Percentiles rank a stretch among this genome's conserved stretches.
Evolutionary conservation across 2,888 invertebrate genomes (phyloP).

Genomic region (Paralinhomoeus sp.): DNA sequence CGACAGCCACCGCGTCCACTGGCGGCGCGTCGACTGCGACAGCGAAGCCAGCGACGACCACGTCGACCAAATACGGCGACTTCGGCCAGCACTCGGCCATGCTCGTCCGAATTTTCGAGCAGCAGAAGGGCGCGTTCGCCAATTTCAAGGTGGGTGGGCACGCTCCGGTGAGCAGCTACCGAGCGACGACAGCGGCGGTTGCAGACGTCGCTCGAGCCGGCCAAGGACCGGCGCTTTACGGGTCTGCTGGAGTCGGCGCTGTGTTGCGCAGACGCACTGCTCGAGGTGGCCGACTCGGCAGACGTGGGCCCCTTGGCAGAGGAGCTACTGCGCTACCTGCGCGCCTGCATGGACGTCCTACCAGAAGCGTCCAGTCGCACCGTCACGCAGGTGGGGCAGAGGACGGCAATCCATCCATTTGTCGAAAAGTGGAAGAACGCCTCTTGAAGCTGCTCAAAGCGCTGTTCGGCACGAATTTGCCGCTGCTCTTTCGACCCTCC

Average conservation of each 20-base stretch:
- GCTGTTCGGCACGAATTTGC: conserved; percentile 49
- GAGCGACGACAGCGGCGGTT: neutral
- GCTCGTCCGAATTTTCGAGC: conserved; percentile 61
- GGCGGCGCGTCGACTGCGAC: conserved; percentile 6
- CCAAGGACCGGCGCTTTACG: conserved; percentile 36
- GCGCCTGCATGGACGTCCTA: conserved; percentile 45
- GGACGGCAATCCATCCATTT: too few species aligned
- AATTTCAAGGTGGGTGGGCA: conserved; percentile 50
- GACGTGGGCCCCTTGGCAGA: conserved; percentile 53
- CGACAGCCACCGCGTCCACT: too few species aligned
- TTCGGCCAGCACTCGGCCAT: conserved; percentile 39
- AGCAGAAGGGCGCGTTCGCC: conserved; percentile 52
- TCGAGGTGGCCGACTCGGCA: conserved; percentile 27
- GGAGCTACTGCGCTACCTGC: conserved; percentile 51
- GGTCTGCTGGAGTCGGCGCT: conserved; percentile 36
- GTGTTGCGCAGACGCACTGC: conserved; percentile 34
- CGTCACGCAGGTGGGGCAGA: conserved; percentile 43
- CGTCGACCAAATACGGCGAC: conserved; percentile 11
- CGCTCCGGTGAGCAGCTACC: neutral
- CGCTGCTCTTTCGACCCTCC: too few species aligned
- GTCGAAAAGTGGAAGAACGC: too few species aligned
- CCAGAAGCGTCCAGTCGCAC: conserved; percentile 47
- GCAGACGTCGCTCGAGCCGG: neutral
- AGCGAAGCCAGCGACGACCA: neutral
- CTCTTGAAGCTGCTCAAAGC: conserved; percentile 37